Evolutionary conservation across 2,113 vertebrate genomes (phyloP).

Genomic region (Nesogale talazaci): DNA sequence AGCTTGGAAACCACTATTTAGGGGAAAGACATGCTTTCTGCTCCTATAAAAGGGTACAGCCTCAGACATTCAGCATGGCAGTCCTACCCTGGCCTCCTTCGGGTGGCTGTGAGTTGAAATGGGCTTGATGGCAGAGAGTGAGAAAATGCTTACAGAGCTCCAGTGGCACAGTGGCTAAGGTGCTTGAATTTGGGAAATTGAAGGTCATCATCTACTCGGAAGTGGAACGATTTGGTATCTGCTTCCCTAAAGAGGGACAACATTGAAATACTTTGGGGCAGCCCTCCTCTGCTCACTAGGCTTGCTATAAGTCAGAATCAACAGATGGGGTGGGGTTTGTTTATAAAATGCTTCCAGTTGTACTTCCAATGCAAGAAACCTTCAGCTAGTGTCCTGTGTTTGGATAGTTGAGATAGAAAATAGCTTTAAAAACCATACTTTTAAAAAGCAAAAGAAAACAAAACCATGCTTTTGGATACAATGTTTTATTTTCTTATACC

Average conservation of each 20-base stretch:
- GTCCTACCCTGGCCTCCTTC: no score
- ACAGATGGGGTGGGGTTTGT: neutral
- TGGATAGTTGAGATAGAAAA: neutral
- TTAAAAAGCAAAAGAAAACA: no score
- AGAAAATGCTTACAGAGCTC: neutral
- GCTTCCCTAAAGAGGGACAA: neutral
- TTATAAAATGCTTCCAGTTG: neutral
- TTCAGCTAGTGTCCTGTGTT: neutral
- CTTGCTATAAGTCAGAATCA: neutral
- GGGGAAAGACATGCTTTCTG: no score
- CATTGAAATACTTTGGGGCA: neutral
- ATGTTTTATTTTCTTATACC: slow-evolving; percentile 37
- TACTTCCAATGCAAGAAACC: slow-evolving; percentile 46
- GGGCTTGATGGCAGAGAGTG: no score
- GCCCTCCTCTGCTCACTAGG: no score
- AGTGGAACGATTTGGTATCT: neutral
- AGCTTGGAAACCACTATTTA: no score
- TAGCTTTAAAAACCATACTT: neutral
- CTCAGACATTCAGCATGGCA: no score
- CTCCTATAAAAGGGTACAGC: no score
- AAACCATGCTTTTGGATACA: neutral
- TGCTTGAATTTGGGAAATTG: neutral
- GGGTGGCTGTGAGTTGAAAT: no score
- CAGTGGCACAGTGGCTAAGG: neutral
- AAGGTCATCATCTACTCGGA: neutral